Base-by-base conservation (phyloP, 1,140 invertebrate species). In the Homarus americanus region DNA sequence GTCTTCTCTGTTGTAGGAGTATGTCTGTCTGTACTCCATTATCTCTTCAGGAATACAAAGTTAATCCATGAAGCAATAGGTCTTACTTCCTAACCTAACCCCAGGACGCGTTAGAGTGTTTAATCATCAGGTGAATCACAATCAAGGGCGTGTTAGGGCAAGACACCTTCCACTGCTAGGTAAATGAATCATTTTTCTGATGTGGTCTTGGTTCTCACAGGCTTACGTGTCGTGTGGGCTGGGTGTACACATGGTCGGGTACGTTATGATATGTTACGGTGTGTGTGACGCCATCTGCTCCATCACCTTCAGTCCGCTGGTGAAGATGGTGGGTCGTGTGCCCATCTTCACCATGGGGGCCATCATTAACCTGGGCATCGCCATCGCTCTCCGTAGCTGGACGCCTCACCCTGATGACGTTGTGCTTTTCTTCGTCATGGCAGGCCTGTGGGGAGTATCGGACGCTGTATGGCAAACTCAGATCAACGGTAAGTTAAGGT, bases 261-360 rank as follows among this genome's bases (percentile, higher is more conserved):
- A 90, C 80, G 87, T 90, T 12, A 90, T 90, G 87, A 90, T 90
- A 69, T 90, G 87, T 72, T 90, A 90, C 44, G 87, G 87, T 5
- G 87, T 90, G 15, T 90, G 87, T 28, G 87, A 90, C 80, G 87
- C 87, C 32, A 84, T 90, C 80, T 90, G 87, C 72, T 90, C 87
- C 79, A 53, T 90, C 80, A 78, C 40, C 80, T 90, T 90, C 87
- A 90, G 87, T 38, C 87, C 87, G 7, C 49, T 90, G 66, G 87
- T 90, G 4, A 90, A 90, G 80, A 76, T 78, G 69, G 69, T 90
- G 28, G 87, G 87, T 0, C 87, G 87, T 3, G 80, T 90, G 32
- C 79, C 80, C 32, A 83, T 90, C 72, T 90, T 90, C 87, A 90
- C 80, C 72, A 84, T 90, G 87, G 87, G 87, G 7, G 87, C 87